phyloP scores from a whole-genome alignment of 2,888 invertebrate species.

The Sphinx pinastri region DNA sequence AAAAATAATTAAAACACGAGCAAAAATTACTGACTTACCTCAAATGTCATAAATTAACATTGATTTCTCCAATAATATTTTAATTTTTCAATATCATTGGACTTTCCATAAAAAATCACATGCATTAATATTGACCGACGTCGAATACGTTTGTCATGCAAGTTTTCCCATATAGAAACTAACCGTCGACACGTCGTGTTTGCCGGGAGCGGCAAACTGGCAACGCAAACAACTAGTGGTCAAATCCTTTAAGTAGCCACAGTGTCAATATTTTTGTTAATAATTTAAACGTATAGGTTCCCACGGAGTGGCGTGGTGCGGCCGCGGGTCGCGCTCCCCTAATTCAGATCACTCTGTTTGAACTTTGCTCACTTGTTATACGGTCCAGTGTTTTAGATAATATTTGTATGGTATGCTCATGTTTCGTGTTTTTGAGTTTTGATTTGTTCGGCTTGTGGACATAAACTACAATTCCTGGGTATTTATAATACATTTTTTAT shows the following conservation, averaged over 20 bases:
- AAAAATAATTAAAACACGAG: too few species aligned
- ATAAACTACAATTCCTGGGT: neutral
- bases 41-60: neutral
- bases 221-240: constrained; percentile 77
- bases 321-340: constrained; percentile 67
- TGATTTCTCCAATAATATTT: too few species aligned
- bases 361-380: constrained; percentile 43
- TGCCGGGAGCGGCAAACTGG: constrained; percentile 77
- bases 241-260: constrained; percentile 83
- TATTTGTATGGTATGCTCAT: constrained; percentile 10
- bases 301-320: constrained; percentile 67
- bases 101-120: constrained; percentile 51
- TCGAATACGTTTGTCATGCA: constrained; percentile 48
- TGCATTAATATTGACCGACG: constrained; percentile 58
- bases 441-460: neutral
- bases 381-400: constrained; percentile 19
- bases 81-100: too few species aligned
- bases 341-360: constrained; percentile 55
- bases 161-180: constrained; percentile 80
- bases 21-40: neutral
- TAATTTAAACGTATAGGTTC: constrained; percentile 77
- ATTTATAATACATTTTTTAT: too few species aligned
- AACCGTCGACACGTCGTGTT: constrained; percentile 67
- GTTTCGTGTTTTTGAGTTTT: constrained; percentile 14
- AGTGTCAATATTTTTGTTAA: constrained; percentile 83